phyloP scores from a whole-genome alignment of 1,140 invertebrate species.

The Bombus huntii region DNA sequence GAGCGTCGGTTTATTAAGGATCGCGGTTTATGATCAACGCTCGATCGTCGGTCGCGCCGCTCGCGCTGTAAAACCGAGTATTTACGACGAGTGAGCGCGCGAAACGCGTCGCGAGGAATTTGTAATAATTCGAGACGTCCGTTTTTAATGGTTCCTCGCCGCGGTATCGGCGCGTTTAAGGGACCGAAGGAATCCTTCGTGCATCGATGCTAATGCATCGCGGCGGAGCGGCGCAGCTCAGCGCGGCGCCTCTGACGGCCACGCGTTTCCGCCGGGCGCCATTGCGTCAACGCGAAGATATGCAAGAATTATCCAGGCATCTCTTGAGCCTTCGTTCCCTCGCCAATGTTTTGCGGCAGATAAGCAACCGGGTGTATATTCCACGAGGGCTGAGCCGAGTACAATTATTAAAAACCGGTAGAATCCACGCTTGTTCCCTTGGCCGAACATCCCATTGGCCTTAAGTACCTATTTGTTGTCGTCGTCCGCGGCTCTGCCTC shows the following conservation, averaged over 20 bases:
- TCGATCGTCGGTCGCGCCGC: not conserved
- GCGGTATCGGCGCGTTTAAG: conserved; percentile 16
- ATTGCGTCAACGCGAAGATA: conserved; percentile 37
- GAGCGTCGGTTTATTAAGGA: conserved; percentile 32
- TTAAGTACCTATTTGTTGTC: conserved; percentile 71
- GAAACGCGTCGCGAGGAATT: conserved; percentile 38
- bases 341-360: conserved; percentile 47
- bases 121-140: conserved; percentile 27
- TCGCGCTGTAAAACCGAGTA: conserved; percentile 18
- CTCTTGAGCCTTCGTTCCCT: conserved; percentile 39
- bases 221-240: not conserved
- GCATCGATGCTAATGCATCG: conserved; percentile 43
- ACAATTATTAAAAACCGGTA: conserved; percentile 71
- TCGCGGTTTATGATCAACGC: conserved; percentile 43
- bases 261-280: conserved; percentile 9
- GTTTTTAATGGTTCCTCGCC: conserved; percentile 27
- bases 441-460: conserved; percentile 57
- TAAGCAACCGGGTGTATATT: conserved; percentile 51
- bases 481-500: conserved; percentile 56
- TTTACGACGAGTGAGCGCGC: conserved; percentile 35
- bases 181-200: conserved; percentile 17
- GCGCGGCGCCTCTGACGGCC: conserved; percentile 19
- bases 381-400: not conserved
- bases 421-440: conserved; percentile 64
- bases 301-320: conserved; percentile 53